Percentiles rank a stretch among this genome's conserved stretches.
These are phyloP conservation scores for Tetrax tetrax DNA, from an alignment of 2,113 vertebrate genomes.

Conservation along the genomic window DNA sequence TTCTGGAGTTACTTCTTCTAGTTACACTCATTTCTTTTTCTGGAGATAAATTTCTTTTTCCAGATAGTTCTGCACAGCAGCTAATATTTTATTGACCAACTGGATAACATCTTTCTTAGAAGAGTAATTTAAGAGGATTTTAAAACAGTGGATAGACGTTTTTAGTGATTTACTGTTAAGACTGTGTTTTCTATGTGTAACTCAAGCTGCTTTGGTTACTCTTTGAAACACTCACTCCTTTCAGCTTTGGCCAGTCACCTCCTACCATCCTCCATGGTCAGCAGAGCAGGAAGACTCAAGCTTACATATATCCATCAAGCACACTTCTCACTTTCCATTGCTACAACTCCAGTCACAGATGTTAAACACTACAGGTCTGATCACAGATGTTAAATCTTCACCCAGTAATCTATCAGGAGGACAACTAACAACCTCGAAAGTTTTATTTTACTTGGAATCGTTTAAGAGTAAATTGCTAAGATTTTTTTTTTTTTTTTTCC, in stretches of 20 bases:
- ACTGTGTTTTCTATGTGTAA: neutral
- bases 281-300: neutral
- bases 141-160: neutral
- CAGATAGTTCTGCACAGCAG: neutral
- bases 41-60: neutral
- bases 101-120: neutral
- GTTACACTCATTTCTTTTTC: neutral
- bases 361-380: neutral
- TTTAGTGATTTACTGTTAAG: neutral
- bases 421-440: neutral
- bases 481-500: neutral
- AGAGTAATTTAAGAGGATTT: neutral
- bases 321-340: neutral
- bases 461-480: constrained; percentile 1
- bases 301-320: neutral
- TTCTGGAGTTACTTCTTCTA: neutral
- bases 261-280: neutral
- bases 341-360: neutral
- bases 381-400: neutral
- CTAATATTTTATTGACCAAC: neutral
- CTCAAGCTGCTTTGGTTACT: neutral
- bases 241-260: neutral
- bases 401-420: neutral
- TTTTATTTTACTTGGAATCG: constrained; percentile 18
- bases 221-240: neutral